These are phyloP conservation scores for Exephanes ischioxanthus DNA, from an alignment of 2,888 invertebrate genomes.

Conservation along the genomic window DNA sequence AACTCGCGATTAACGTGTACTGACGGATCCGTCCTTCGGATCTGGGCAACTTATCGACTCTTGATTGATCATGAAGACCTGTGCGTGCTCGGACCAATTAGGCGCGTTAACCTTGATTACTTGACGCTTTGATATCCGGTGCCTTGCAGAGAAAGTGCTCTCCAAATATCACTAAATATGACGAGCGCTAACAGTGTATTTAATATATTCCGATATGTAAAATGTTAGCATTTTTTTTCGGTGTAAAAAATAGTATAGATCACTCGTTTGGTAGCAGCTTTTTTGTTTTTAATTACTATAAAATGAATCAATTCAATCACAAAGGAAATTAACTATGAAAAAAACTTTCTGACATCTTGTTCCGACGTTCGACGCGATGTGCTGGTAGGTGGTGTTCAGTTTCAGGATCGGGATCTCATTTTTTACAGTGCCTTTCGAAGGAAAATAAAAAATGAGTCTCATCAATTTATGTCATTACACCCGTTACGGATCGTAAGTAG, in stretches of 20 bases:
- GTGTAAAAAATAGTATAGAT: too few species aligned
- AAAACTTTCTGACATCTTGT: not conserved
- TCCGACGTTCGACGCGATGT: not conserved
- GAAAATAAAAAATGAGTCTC: conserved; percentile 17
- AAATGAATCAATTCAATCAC: too few species aligned
- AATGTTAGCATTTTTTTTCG: too few species aligned
- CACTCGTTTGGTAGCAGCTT: too few species aligned
- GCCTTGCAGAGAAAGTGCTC: not conserved
- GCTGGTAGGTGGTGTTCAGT: not conserved
- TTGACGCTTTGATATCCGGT: not conserved
- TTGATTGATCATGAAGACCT: not conserved
- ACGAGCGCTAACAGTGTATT: not conserved
- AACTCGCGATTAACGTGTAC: conserved; percentile 15
- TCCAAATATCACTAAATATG: not conserved
- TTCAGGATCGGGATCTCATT: not conserved
- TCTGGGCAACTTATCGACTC: conserved; percentile 54
- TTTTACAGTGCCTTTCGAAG: not conserved
- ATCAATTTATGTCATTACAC: not conserved
- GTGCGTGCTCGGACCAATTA: conserved; percentile 9
- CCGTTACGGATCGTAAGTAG: too few species aligned
- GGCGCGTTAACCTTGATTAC: not conserved
- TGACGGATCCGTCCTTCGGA: conserved; percentile 68
- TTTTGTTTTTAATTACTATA: too few species aligned
- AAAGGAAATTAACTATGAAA: too few species aligned
- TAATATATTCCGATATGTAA: not conserved